Evolutionary conservation across 64 coral and sea anemone genomes (phyloP).

Genomic region (Montipora cactus): DNA sequence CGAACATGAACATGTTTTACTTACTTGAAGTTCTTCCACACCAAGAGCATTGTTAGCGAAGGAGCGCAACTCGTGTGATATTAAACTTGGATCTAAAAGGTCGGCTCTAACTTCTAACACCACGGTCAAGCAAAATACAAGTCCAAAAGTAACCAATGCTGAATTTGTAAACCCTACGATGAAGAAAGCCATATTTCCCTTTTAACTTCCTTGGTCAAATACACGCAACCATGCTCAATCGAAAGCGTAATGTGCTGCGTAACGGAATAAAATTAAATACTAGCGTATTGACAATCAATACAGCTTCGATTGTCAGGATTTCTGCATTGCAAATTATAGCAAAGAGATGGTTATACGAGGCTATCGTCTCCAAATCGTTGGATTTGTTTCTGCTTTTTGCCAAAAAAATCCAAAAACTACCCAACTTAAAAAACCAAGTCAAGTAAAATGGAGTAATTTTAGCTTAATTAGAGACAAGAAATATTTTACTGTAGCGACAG

Average conservation of each 20-base stretch:
- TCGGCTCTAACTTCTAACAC: too few species aligned
- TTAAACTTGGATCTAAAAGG: background rate
- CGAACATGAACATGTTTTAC: background rate
- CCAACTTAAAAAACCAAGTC: too few species aligned
- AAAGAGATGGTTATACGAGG: too few species aligned
- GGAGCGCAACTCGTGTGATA: background rate
- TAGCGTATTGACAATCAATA: background rate
- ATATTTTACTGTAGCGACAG: too few species aligned
- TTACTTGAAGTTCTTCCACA: constrained; percentile 27
- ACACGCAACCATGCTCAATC: background rate
- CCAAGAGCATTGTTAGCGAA: constrained; percentile 22
- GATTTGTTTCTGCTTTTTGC: too few species aligned
- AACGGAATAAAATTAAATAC: background rate
- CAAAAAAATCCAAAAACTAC: too few species aligned
- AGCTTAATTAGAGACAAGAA: too few species aligned
- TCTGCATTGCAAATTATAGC: background rate
- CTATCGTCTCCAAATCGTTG: too few species aligned
- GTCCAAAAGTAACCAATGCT: background rate
- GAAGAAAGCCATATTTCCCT: background rate
- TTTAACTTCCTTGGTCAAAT: background rate
- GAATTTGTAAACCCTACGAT: background rate
- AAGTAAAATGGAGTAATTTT: too few species aligned
- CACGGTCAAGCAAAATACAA: background rate
- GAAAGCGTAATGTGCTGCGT: background rate
- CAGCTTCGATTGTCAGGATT: background rate